Percentiles rank a stretch among this genome's conserved stretches.
Evolutionary conservation across 53 echinoderm and acorn worm species (phyloP).

Genomic region (Arbacia lixula): DNA sequence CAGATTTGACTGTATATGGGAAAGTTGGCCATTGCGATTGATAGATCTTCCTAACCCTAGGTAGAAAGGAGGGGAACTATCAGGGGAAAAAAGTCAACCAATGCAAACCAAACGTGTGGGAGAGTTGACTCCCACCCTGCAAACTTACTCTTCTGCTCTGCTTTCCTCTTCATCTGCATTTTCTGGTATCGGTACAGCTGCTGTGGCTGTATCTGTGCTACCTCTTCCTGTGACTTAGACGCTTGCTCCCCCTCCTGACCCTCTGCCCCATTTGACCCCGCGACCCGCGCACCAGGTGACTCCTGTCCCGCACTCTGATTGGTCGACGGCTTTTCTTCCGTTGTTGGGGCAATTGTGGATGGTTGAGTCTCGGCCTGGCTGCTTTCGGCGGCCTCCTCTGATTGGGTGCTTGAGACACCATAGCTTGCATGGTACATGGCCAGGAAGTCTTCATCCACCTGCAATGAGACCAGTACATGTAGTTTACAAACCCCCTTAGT

Average conservation of each 20-base stretch:
- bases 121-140: too few relatives aligned
- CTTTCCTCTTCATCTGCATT: constrained; percentile 52
- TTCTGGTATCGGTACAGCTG: constrained; percentile 40
- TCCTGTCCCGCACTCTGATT: not conserved
- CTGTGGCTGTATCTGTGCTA: constrained; percentile 53
- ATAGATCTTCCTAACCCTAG: too few relatives aligned
- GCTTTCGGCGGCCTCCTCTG: constrained; percentile 3
- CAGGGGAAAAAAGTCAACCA: too few relatives aligned
- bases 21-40: too few relatives aligned
- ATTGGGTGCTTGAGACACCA: constrained; percentile 37
- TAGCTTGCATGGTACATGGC: constrained; percentile 97
- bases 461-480: not conserved
- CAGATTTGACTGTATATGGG: too few relatives aligned
- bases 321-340: not conserved
- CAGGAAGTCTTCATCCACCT: constrained; percentile 96
- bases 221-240: constrained; percentile 40
- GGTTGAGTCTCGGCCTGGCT: constrained; percentile 15
- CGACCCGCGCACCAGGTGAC: not conserved
- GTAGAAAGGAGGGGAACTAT: too few relatives aligned
- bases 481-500: not conserved
- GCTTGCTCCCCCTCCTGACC: not conserved
- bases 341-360: constrained; percentile 10
- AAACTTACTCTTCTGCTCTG: constrained; percentile 38
- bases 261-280: not conserved
- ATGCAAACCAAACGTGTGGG: too few relatives aligned